These are phyloP conservation scores for Epizoanthus scotinus DNA, from an alignment of 92 coral and sea anemone genomes.

Conservation along the genomic window DNA sequence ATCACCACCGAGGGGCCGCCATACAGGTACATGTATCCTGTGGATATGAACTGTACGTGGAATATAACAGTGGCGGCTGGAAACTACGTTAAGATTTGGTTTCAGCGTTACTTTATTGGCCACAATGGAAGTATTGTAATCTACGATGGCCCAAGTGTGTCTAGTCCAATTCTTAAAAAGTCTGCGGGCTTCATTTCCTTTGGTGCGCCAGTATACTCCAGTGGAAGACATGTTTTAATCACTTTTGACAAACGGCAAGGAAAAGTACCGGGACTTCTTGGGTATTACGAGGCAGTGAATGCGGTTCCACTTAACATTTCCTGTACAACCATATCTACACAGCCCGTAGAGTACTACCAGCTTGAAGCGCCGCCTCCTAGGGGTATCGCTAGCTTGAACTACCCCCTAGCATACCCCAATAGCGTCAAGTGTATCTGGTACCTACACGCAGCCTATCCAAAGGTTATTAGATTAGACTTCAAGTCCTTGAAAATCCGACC, in stretches of 20 bases:
- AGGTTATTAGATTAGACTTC: constrained; percentile 1
- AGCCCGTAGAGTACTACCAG: not conserved
- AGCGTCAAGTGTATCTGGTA: constrained; percentile 13
- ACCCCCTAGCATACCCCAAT: constrained; percentile 12
- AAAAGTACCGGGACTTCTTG: not conserved
- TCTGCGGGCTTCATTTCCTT: not conserved
- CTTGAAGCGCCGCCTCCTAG: not conserved
- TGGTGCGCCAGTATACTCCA: constrained; percentile 15
- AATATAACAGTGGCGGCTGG: not conserved
- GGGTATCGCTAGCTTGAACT: not conserved
- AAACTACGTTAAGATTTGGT: constrained; percentile 8
- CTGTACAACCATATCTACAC: not conserved
- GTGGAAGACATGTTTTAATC: not conserved
- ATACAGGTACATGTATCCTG: not conserved
- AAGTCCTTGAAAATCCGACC: constrained; percentile 14
- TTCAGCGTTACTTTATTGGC: constrained; percentile 4
- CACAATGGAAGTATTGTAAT: constrained; percentile 7
- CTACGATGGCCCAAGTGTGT: constrained; percentile 3
- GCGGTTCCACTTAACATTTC: not conserved
- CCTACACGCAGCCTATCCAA: not conserved
- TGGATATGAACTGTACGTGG: constrained; percentile 6
- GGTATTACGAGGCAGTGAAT: constrained; percentile 3
- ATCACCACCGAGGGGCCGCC: constrained; percentile 6
- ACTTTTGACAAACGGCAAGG: not conserved
- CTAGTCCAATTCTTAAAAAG: constrained; percentile 11